Percentiles rank a stretch among this genome's conserved stretches.
Evolutionary conservation across 2,113 vertebrate species (phyloP).

Genomic region (Origma solitaria): DNA sequence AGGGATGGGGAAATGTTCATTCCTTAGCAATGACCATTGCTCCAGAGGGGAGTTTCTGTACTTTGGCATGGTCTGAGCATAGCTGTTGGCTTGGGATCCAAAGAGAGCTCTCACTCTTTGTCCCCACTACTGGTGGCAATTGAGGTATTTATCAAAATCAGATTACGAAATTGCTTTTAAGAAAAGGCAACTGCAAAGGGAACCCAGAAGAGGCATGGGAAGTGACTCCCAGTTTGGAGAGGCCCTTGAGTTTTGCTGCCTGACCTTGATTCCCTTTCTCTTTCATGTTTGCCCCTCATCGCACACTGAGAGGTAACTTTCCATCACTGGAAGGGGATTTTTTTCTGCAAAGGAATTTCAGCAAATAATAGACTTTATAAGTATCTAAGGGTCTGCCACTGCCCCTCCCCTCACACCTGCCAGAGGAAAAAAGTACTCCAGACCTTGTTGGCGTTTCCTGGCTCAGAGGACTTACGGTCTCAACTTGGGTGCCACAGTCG

Average conservation of each 20-base stretch:
- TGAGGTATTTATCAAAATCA: background rate
- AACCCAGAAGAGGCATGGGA: background rate
- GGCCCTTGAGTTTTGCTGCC: background rate
- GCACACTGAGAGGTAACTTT: background rate
- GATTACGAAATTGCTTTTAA: background rate
- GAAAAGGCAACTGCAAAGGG: background rate
- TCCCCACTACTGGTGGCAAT: background rate
- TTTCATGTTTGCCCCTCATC: background rate
- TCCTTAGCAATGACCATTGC: background rate
- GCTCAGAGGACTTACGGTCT: slow-evolving; percentile 67
- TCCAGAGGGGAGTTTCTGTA: background rate
- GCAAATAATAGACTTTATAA: background rate
- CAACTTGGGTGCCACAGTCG: slow-evolving; percentile 70
- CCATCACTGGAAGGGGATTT: background rate
- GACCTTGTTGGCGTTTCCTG: background rate
- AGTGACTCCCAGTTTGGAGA: background rate
- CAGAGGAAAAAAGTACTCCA: background rate
- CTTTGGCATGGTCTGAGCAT: background rate
- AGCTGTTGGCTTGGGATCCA: background rate
- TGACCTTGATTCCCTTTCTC: background rate
- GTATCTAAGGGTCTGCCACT: background rate
- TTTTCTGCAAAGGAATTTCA: background rate
- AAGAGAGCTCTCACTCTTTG: background rate
- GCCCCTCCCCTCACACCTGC: background rate
- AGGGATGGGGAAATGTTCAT: background rate